Evolutionary conservation across 2,113 vertebrate genomes (phyloP).

Genomic region (Amazona guildingii): DNA sequence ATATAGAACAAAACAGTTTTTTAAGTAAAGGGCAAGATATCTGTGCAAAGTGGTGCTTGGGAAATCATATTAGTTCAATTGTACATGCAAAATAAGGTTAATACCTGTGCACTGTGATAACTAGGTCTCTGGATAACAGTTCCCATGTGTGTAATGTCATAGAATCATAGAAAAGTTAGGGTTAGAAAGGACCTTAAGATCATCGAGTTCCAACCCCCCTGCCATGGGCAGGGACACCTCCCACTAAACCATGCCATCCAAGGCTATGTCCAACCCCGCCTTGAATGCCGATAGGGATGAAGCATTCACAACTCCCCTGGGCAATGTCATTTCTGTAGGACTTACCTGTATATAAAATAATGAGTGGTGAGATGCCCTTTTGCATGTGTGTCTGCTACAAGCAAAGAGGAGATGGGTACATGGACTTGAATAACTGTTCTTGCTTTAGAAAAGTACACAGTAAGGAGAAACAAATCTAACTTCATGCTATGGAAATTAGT

Average conservation of each 20-base stretch:
- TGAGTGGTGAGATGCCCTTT: background rate
- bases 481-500: background rate
- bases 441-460: background rate
- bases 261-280: too few species aligned
- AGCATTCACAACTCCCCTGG: too few species aligned
- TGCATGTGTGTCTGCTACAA: rapidly evolving
- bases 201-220: too few species aligned
- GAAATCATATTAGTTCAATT: background rate
- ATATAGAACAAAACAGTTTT: background rate
- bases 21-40: background rate
- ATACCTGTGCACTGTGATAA: background rate
- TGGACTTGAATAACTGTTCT: background rate
- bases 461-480: background rate
- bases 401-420: background rate
- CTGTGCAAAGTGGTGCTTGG: background rate
- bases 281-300: too few species aligned
- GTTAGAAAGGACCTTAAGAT: too few species aligned
- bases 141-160: background rate
- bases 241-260: too few species aligned
- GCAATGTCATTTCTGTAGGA: background rate
- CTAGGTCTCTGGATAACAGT: background rate
- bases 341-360: background rate
- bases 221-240: too few species aligned
- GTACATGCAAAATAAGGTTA: background rate
- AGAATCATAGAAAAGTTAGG: too few species aligned